Percentiles rank a stretch among this genome's conserved stretches.
Evolutionary conservation across 2,888 invertebrate species (phyloP).

Genomic region (Tachystola acroxantha): DNA sequence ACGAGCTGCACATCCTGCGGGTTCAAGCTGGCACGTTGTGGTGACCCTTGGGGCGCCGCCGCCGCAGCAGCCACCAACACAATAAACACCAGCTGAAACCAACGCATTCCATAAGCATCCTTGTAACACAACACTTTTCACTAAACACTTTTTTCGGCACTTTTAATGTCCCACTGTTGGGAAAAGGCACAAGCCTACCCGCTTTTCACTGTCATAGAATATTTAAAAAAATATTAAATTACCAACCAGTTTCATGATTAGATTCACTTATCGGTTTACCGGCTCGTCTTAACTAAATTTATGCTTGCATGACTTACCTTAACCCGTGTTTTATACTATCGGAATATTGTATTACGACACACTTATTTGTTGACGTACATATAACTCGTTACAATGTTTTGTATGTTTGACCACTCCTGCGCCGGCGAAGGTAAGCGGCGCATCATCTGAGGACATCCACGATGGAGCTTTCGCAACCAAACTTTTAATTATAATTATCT

Average conservation of each 20-base stretch:
- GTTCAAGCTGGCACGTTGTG: conserved; percentile 13
- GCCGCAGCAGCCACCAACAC: conserved; percentile 47
- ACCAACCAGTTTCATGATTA: conserved; percentile 59
- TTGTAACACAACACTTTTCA: conserved; percentile 4
- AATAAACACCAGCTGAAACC: conserved; percentile 60
- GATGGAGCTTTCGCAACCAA: conserved; percentile 44
- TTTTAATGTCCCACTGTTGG: too few relatives aligned
- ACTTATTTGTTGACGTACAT: conserved; percentile 43
- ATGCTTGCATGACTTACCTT: conserved; percentile 42
- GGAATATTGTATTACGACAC: conserved; percentile 57
- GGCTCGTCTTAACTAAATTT: conserved; percentile 39
- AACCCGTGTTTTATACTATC: conserved; percentile 58
- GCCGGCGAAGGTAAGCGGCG: conserved; percentile 42
- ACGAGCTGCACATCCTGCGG: conserved; percentile 45
- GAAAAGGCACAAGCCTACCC: too few relatives aligned
- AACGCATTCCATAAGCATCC: conserved; percentile 5
- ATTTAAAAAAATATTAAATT: conserved; percentile 15
- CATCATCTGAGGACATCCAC: conserved; percentile 45
- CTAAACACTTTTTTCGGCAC: conserved; percentile 14
- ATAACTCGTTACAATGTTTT: conserved; percentile 54
- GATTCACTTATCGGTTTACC: conserved; percentile 27
- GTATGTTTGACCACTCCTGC: conserved; percentile 49
- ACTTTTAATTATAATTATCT: conserved; percentile 39
- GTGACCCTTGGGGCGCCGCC: conserved; percentile 43
- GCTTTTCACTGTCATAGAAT: too few relatives aligned